A percentile compares a stretch with the other conserved stretches of the same genome.
These are phyloP conservation scores for Hemistola chrysoprasaria DNA, from an alignment of 2,888 invertebrate species.

Conservation along the genomic window DNA sequence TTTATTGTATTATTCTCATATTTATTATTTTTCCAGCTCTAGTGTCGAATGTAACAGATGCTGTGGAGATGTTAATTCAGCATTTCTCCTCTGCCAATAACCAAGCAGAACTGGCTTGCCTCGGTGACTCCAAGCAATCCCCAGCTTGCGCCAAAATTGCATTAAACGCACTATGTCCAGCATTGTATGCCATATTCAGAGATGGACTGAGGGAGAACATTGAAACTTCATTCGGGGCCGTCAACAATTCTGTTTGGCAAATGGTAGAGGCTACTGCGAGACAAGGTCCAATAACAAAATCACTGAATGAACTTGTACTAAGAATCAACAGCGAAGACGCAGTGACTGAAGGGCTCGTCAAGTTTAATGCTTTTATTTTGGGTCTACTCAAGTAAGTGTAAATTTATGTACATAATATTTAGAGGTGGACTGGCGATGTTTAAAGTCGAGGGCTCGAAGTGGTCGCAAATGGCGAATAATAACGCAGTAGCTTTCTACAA, in stretches of 20 bases:
- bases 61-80: constrained; percentile 88
- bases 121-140: constrained; percentile 83
- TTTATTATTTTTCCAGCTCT: constrained; percentile 74
- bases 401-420: no score
- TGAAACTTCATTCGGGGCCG: constrained; percentile 92
- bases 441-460: no score
- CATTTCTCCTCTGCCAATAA: constrained; percentile 86
- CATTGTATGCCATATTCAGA: constrained; percentile 90
- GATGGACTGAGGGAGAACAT: constrained; percentile 92
- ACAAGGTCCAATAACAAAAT: constrained; percentile 92
- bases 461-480: no score
- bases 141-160: constrained; percentile 88
- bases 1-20: neutral
- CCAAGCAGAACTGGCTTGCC: constrained; percentile 81
- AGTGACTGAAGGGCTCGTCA: constrained; percentile 91
- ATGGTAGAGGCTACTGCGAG: constrained; percentile 94
- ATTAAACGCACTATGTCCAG: constrained; percentile 89
- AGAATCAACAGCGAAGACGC: constrained; percentile 92
- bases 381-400: constrained; percentile 90
- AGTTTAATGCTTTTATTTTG: constrained; percentile 94
- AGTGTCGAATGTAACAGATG: constrained; percentile 87
- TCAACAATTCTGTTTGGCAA: constrained; percentile 94
- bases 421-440: no score
- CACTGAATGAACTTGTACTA: constrained; percentile 91
- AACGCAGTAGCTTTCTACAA: no score